A percentile compares a stretch with the other conserved stretches of the same genome.
Evolutionary conservation across 1,140 invertebrate genomes (phyloP).

Genomic region (Dufourea novaeangliae): DNA sequence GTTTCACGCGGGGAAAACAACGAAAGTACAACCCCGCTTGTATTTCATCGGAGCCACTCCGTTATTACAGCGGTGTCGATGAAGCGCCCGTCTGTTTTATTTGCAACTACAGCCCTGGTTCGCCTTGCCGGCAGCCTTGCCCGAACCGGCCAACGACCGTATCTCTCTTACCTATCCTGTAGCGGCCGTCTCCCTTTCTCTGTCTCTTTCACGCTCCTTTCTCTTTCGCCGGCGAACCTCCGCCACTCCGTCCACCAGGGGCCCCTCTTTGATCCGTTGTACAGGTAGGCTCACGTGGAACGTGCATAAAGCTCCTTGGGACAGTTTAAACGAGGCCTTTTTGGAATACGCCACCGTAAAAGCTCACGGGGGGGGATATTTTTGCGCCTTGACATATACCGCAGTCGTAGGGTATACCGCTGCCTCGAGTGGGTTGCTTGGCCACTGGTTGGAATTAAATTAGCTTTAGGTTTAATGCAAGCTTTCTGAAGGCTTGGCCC

Average conservation of each 20-base stretch:
- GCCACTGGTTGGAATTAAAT: neutral
- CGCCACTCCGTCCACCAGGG: conserved; percentile 48
- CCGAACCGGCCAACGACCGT: conserved; percentile 70
- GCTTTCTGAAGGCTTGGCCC: no score
- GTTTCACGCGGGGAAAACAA: conserved; percentile 32
- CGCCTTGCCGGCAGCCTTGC: conserved; percentile 73
- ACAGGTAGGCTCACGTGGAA: conserved; percentile 57
- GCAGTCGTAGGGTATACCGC: neutral
- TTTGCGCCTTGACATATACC: conserved; percentile 12
- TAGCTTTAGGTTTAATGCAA: neutral
- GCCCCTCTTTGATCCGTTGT: conserved; percentile 56
- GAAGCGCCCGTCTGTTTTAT: conserved; percentile 59
- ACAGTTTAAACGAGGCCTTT: conserved; percentile 44
- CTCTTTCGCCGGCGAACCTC: conserved; percentile 64
- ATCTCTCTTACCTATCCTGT: conserved; percentile 62
- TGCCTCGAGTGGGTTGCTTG: neutral
- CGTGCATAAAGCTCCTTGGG: conserved; percentile 46
- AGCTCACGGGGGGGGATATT: conserved; percentile 3
- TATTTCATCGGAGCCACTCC: conserved; percentile 48
- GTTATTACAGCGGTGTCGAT: conserved; percentile 63
- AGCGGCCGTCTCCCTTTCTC: conserved; percentile 22
- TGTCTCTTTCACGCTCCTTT: conserved; percentile 53
- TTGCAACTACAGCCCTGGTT: conserved; percentile 67
- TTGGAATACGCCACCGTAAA: conserved; percentile 9
- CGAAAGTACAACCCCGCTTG: conserved; percentile 24